These are phyloP conservation scores for Sarcophaga carnaria DNA, from an alignment of 2,888 invertebrate species.

Conservation along the genomic window DNA sequence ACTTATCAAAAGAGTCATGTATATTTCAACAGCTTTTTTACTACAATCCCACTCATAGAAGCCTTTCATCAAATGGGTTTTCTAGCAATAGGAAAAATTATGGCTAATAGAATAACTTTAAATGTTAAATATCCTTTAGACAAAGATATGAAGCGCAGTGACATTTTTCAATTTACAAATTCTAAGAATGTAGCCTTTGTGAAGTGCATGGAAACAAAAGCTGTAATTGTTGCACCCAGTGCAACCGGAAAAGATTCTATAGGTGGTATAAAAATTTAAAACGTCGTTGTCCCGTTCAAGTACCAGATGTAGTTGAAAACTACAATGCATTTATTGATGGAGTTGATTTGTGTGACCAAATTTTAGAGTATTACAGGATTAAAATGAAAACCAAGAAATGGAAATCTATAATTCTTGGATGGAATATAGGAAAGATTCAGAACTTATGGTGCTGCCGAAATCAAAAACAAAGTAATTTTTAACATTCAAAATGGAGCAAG, in stretches of 20 bases:
- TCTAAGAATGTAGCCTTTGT: neutral
- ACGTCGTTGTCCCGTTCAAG: too few relatives aligned
- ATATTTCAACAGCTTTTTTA: neutral
- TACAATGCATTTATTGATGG: too few relatives aligned
- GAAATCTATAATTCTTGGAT: constrained; percentile 55
- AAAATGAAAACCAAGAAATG: constrained; percentile 13
- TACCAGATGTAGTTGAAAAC: too few relatives aligned
- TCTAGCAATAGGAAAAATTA: constrained; percentile 4
- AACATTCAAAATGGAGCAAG: constrained; percentile 11
- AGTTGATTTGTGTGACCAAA: too few relatives aligned
- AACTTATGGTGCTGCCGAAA: neutral
- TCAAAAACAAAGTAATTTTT: constrained; percentile 17
- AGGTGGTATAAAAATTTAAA: constrained; percentile 9
- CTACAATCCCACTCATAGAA: neutral
- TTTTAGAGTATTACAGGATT: neutral
- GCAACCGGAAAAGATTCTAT: constrained; percentile 12
- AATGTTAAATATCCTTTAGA: neutral
- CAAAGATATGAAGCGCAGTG: too few relatives aligned
- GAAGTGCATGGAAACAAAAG: constrained; percentile 3
- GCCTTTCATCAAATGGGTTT: neutral
- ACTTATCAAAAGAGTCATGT: neutral
- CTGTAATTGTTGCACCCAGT: neutral
- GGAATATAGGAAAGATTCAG: constrained; percentile 21
- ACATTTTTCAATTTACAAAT: too few relatives aligned
- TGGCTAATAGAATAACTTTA: constrained; percentile 22